Conservation (phyloP, 1,140 invertebrate species). For the Eulimnadia texana region DNA sequence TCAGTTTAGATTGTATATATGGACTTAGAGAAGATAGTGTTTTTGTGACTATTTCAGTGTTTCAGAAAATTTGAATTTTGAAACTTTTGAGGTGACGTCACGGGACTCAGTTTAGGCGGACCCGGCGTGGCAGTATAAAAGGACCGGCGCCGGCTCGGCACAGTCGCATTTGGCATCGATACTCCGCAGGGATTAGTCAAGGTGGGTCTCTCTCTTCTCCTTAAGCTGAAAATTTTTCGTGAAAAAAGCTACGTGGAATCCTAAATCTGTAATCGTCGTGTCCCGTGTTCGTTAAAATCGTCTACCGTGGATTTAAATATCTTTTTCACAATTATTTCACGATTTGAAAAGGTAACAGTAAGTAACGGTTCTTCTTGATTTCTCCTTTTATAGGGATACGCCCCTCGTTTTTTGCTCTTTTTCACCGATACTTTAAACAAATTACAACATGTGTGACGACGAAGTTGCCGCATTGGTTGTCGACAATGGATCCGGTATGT, state of each 20-base stretch:
- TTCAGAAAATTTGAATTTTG: no score
- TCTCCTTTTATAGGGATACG: not conserved
- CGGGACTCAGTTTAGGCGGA: not conserved
- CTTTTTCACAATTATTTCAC: not conserved
- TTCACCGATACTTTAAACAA: slow-evolving; percentile 15
- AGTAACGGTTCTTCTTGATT: not conserved
- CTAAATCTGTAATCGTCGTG: not conserved
- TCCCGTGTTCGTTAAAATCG: not conserved
- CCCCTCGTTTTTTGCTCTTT: not conserved
- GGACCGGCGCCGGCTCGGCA: no score
- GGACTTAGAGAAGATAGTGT: no score
- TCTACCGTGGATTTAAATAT: no score
- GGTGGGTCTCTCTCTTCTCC: not conserved
- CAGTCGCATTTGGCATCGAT: not conserved
- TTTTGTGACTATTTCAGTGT: no score
- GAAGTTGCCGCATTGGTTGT: slow-evolving; percentile 74
- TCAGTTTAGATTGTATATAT: no score
- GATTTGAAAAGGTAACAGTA: not conserved
- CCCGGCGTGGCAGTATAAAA: not conserved
- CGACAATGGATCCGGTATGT: slow-evolving; percentile 82
- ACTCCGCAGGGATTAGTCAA: not conserved
- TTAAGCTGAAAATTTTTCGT: not conserved
- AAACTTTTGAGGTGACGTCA: not conserved
- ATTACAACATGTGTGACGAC: slow-evolving; percentile 65
- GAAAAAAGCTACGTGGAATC: not conserved